A percentile compares a stretch with the other conserved stretches of the same genome.
These are phyloP conservation scores for Peromyscus leucopus DNA, from an alignment of 2,113 vertebrate species.

Conservation along the genomic window DNA sequence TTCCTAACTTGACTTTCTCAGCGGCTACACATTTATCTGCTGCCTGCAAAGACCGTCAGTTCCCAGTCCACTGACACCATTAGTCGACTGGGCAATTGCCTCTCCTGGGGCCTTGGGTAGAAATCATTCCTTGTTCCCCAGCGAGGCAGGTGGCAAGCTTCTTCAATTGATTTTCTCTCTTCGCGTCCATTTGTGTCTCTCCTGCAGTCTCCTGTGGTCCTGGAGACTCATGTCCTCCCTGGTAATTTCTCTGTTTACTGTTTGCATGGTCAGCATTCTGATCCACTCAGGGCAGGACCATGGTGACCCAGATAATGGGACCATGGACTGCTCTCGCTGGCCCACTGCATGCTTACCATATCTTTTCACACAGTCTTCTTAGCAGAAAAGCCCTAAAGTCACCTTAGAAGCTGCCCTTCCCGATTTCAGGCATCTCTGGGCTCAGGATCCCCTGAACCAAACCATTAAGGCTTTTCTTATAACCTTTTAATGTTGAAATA, in stretches of 20 bases:
- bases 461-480: not conserved
- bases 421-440: not conserved
- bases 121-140: not conserved
- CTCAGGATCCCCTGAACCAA: not conserved
- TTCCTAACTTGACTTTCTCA: not conserved
- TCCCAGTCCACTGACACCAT: slow-evolving; percentile 17
- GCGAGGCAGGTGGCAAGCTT: slow-evolving; percentile 3
- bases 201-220: not conserved
- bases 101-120: not conserved
- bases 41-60: not conserved
- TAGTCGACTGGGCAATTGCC: not conserved
- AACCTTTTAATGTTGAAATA: not conserved
- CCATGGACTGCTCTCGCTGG: rapidly evolving
- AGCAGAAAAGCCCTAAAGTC: not conserved
- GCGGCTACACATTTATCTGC: not conserved
- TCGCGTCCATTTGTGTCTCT: not conserved
- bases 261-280: not conserved
- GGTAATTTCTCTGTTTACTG: not conserved
- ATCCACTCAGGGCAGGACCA: not conserved
- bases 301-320: not conserved
- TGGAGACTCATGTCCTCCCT: not conserved
- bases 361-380: not conserved
- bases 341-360: not conserved
- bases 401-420: not conserved
- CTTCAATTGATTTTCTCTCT: slow-evolving; percentile 41